phyloP scores from a whole-genome alignment of 2,113 vertebrate genomes.

The Tringa solitaria region DNA sequence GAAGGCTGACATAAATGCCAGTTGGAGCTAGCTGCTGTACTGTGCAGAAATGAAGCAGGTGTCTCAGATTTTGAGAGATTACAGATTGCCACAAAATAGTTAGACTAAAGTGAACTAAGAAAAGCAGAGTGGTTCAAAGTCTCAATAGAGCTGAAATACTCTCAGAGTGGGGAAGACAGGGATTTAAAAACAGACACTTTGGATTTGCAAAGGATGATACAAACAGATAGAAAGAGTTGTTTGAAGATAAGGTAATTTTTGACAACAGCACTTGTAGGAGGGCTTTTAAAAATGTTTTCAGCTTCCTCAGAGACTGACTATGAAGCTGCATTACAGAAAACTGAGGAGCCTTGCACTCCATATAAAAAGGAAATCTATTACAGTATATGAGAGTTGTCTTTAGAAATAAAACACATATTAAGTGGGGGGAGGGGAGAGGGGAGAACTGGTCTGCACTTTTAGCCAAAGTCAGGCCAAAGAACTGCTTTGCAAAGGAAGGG shows the following conservation, averaged over 20 bases:
- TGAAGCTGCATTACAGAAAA: not conserved
- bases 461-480: not conserved
- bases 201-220: not conserved
- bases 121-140: not conserved
- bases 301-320: not conserved
- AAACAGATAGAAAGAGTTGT: not conserved
- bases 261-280: not conserved
- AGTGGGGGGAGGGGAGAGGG: rapidly evolving
- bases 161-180: not conserved
- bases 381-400: not conserved
- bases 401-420: not conserved
- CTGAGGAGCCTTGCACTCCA: not conserved
- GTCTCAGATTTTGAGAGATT: not conserved
- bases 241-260: conserved; percentile 1
- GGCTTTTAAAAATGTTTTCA: not conserved
- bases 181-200: not conserved
- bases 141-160: not conserved
- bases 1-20: not conserved
- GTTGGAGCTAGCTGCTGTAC: not conserved
- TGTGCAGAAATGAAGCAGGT: not conserved
- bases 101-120: not conserved
- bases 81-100: not conserved
- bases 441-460: not conserved
- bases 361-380: not conserved
- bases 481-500: not conserved